phyloP scores from a whole-genome alignment of 2,113 vertebrate genomes.

The Dicentrarchus labrax region DNA sequence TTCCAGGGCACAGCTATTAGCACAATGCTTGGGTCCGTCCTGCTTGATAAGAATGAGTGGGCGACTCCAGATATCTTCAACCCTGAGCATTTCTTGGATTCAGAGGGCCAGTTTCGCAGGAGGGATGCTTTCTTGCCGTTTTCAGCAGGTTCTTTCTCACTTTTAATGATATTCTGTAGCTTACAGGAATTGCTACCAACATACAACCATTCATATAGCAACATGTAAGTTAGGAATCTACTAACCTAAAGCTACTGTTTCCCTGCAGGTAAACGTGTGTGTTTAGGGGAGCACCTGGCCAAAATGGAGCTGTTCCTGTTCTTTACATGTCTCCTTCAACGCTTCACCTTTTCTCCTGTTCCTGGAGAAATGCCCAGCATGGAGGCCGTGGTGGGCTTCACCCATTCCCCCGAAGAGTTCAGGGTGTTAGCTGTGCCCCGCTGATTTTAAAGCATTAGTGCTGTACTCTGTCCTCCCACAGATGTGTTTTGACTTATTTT shows the following conservation, averaged over 20 bases:
- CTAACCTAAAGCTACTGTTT: constrained; percentile 3
- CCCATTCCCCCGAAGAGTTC: constrained; percentile 53
- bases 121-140: constrained; percentile 90
- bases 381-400: constrained; percentile 68
- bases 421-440: constrained; percentile 58
- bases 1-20: constrained; percentile 66
- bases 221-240: background rate
- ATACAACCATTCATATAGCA: no score
- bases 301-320: constrained; percentile 89
- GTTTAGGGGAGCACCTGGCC: constrained; percentile 88
- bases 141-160: constrained; percentile 84
- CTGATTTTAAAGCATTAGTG: constrained; percentile 27
- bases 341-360: constrained; percentile 72
- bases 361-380: constrained; percentile 73
- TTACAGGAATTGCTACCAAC: background rate
- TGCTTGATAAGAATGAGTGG: constrained; percentile 88
- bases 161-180: background rate
- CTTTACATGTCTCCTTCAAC: constrained; percentile 85
- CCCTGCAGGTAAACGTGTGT: constrained; percentile 86
- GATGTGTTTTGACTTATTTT: background rate
- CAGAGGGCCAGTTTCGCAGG: constrained; percentile 86
- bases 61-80: constrained; percentile 88
- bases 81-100: constrained; percentile 90
- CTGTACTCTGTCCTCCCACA: background rate
- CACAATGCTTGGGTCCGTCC: constrained; percentile 86